A percentile compares a stretch with the other conserved stretches of the same genome.
phyloP scores from a whole-genome alignment of 2,888 invertebrate species.

The Sarcophaga subvicina region DNA sequence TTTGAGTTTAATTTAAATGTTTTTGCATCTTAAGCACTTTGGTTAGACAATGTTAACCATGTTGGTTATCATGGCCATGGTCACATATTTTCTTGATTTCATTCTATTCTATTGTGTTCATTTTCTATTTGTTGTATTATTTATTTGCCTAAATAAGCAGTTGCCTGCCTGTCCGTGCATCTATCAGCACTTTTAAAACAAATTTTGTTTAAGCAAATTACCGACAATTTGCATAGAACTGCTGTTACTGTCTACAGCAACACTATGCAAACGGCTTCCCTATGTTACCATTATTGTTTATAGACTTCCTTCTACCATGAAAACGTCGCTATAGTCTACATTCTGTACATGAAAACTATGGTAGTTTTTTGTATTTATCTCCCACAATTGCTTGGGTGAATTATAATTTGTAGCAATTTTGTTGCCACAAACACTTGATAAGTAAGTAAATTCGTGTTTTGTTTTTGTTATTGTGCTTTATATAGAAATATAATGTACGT shows the following conservation, averaged over 20 bases:
- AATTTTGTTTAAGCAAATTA: constrained; percentile 57
- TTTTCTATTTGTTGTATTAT: background rate
- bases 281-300: constrained; percentile 49
- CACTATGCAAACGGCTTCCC: background rate
- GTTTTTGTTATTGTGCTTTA: background rate
- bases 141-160: constrained; percentile 53
- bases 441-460: constrained; percentile 6
- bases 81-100: constrained; percentile 40
- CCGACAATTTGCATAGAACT: constrained; percentile 66
- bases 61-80: constrained; percentile 51
- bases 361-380: constrained; percentile 33
- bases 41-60: background rate
- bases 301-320: constrained; percentile 26
- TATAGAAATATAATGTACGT: too few species aligned
- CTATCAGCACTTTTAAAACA: constrained; percentile 25
- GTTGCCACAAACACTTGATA: constrained; percentile 65
- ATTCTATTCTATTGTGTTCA: background rate
- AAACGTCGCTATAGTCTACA: background rate
- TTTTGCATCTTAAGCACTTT: background rate
- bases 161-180: constrained; percentile 41
- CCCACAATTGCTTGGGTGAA: constrained; percentile 58
- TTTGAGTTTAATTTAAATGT: background rate
- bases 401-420: constrained; percentile 70
- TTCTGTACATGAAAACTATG: background rate
- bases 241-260: constrained; percentile 33